Base-by-base conservation (phyloP, 2,797 vertebrate genomes). In the Malurus splendens region DNA sequence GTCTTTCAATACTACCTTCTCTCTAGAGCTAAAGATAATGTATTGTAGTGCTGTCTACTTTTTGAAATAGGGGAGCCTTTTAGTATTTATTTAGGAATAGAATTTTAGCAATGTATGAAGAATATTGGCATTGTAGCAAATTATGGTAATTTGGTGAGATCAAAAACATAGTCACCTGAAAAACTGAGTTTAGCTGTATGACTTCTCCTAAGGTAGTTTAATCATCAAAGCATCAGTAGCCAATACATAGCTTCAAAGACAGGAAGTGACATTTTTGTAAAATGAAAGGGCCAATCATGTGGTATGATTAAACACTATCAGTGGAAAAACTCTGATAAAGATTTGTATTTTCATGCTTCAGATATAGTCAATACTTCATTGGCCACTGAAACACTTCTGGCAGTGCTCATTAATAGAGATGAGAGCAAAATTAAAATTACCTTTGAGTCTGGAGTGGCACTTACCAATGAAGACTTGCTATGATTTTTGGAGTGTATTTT, bases 391-490 rank as follows among this genome's bases (percentile, higher is more conserved):
- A 48, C 55, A n/a, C 16, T 81, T 81, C 52, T 52, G 27, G 23
- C 20, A 61, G 25, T 39, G 8, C 20, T 80, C 4, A 14, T 59
- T 59, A 50, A 30, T 18, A 66, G 13, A 36, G 32, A 66, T 59
- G 30, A 64, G 52, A 70, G 36, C 33, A 85, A 86, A 79, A 72
- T 51, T 14, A 80, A 83, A 80, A 73, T 55, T 4, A 12, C 27
- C 8, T 55, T 32, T 52, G 36, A 9, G n/a, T 47, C 17, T 86
- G 27, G 23, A 59, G 51, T 52, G 51, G 32, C 17, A 55, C 36
- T 55, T 18, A 38, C 6, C 56, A 68, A 18, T 2, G 6, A n/a
- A 64, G 38, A 51, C 0, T 0, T 28, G 24, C 15, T 73, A 1
- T 56, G 14, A 19, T 33, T 72, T 86, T 61, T 50, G 33, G 9